Evolutionary conservation across 2,888 invertebrate genomes (phyloP).

Genomic region (Adelognathus sp.): DNA sequence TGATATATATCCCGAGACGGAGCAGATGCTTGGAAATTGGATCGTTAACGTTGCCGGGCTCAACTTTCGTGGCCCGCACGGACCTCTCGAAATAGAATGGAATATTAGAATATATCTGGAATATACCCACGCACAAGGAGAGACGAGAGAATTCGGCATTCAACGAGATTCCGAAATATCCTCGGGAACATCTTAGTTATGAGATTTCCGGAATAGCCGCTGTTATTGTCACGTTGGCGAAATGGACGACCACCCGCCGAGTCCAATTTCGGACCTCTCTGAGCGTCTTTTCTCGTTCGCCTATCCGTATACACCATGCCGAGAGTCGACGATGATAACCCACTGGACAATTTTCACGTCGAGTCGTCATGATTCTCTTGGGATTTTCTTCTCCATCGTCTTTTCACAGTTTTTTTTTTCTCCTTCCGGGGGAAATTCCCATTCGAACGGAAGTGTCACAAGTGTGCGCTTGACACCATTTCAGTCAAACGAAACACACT

Average conservation of each 20-base stretch:
- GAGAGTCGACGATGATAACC: too few relatives aligned
- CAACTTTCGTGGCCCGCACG: background rate
- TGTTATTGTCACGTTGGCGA: slow-evolving; percentile 64
- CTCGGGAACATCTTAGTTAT: slow-evolving; percentile 32
- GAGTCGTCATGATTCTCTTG: too few relatives aligned
- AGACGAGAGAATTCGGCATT: background rate
- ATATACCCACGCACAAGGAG: background rate
- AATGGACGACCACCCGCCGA: slow-evolving; percentile 62
- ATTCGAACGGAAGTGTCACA: too few relatives aligned
- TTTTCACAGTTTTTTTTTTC: too few relatives aligned
- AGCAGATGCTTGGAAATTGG: slow-evolving; percentile 7
- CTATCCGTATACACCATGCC: too few relatives aligned
- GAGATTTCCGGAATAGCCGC: slow-evolving; percentile 27
- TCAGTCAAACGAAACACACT: too few relatives aligned
- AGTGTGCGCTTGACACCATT: too few relatives aligned
- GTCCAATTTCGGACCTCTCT: slow-evolving; percentile 65
- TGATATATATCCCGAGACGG: background rate
- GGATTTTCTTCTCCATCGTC: too few relatives aligned
- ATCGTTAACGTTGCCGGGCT: background rate
- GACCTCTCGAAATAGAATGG: background rate
- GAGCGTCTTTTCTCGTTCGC: slow-evolving; percentile 18
- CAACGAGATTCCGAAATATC: background rate
- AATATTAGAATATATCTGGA: slow-evolving; percentile 9
- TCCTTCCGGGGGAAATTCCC: too few relatives aligned
- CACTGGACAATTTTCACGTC: too few relatives aligned